Conservation (phyloP, 2,113 vertebrate species). For the Xyrauchen texanus region DNA sequence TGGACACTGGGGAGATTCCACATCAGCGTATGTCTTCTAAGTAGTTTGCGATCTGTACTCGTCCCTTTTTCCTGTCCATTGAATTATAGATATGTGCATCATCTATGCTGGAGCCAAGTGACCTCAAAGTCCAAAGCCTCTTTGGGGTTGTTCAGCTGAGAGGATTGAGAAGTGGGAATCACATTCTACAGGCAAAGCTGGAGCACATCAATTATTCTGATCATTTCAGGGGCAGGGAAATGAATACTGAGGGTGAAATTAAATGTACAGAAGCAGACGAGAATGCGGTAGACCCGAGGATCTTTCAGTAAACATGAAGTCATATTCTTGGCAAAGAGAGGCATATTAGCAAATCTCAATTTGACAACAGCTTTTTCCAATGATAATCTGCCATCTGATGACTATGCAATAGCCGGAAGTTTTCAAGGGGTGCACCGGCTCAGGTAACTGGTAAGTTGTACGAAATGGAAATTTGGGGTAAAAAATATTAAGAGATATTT, state of each 20-base stretch:
- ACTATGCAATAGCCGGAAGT: conserved; percentile 16
- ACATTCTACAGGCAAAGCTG: conserved; percentile 44
- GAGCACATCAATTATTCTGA: conserved; percentile 54
- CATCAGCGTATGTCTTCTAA: conserved; percentile 54
- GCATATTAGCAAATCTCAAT: conserved; percentile 31
- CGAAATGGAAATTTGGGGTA: conserved; percentile 20
- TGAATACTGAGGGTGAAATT: conserved; percentile 47
- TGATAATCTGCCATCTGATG: conserved; percentile 47
- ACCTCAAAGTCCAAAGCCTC: conserved; percentile 83
- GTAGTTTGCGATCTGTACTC: conserved; percentile 54
- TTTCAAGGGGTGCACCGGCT: background rate
- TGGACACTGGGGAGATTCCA: conserved; percentile 50
- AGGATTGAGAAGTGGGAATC: conserved; percentile 45
- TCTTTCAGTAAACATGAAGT: conserved; percentile 35
- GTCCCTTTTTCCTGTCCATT: conserved; percentile 57
- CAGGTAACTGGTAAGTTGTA: conserved; percentile 8
- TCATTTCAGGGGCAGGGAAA: conserved; percentile 36
- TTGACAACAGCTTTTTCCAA: conserved; percentile 30
- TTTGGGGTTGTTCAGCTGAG: conserved; percentile 74
- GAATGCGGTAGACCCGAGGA: conserved; percentile 29
- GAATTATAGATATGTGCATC: conserved; percentile 77
- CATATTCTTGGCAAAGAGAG: conserved; percentile 5
- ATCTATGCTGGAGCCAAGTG: conserved; percentile 85
- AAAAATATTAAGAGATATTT: background rate
- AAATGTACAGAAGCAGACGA: conserved; percentile 31